Evolutionary conservation across 2,888 invertebrate genomes (phyloP).

Genomic region (Blastobasis lacticolella): DNA sequence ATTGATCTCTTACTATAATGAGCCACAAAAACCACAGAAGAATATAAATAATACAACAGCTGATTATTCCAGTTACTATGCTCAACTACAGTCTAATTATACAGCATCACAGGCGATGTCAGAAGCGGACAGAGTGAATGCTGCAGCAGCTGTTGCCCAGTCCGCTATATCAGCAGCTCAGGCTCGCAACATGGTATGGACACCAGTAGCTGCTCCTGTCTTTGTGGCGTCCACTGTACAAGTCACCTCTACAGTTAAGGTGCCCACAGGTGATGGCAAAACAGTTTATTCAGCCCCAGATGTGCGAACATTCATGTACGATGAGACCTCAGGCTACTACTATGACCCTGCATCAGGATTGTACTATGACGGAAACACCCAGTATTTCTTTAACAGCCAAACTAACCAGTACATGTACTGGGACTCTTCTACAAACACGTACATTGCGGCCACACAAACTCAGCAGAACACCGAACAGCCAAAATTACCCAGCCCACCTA

Average conservation of each 20-base stretch:
- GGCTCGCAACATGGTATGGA: constrained; percentile 65
- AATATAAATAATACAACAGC: constrained; percentile 13
- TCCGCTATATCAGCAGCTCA: constrained; percentile 81
- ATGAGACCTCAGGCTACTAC: constrained; percentile 96
- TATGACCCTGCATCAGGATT: constrained; percentile 94
- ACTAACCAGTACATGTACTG: constrained; percentile 95
- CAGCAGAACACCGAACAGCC: constrained; percentile 54
- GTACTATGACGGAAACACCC: constrained; percentile 96
- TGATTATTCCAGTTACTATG: constrained; percentile 52
- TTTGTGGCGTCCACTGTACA: constrained; percentile 56
- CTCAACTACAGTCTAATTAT: constrained; percentile 42
- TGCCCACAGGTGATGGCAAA: constrained; percentile 77
- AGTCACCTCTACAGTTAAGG: constrained; percentile 50
- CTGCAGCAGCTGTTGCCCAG: constrained; percentile 91
- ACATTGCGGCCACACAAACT: constrained; percentile 65
- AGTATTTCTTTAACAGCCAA: constrained; percentile 96
- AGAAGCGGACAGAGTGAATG: constrained; percentile 84
- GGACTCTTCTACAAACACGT: constrained; percentile 84
- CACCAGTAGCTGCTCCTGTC: constrained; percentile 67
- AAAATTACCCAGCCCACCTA: constrained; percentile 38
- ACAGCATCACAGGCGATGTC: constrained; percentile 80
- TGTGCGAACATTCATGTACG: constrained; percentile 92
- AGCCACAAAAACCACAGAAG: constrained; percentile 38
- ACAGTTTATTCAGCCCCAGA: constrained; percentile 87
- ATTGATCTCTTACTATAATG: constrained; percentile 62